Conservation (phyloP, 1,140 invertebrate genomes). For the Drosophila baimaii region DNA sequence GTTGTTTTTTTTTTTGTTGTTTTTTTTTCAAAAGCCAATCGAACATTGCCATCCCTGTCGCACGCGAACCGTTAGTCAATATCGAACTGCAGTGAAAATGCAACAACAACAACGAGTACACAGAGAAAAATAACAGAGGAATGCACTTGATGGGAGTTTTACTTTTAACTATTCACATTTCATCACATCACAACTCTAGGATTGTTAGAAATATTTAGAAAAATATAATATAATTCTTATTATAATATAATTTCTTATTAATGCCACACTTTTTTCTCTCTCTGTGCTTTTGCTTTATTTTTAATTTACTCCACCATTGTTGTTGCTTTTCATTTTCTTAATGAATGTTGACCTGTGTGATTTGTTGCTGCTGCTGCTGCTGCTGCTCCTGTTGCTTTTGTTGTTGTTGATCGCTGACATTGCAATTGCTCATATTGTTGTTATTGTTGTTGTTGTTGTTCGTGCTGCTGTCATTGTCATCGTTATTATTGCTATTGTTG, state of each 20-base stretch:
- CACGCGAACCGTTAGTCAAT: conserved; percentile 38
- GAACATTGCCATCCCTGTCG: conserved; percentile 21
- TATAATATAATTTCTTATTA: neutral
- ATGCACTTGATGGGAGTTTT: neutral
- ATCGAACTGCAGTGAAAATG: conserved; percentile 31
- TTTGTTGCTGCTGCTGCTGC: conserved; percentile 48
- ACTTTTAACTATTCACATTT: conserved; percentile 1
- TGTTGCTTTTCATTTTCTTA: conserved; percentile 32
- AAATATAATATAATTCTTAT: conserved; percentile 7
- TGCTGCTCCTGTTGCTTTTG: conserved; percentile 32
- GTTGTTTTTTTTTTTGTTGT: neutral
- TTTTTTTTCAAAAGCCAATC: conserved; percentile 10
- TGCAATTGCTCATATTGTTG: conserved; percentile 53
- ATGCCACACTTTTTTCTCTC: conserved; percentile 4
- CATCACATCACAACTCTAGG: neutral
- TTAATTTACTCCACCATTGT: conserved; percentile 24
- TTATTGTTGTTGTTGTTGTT: conserved; percentile 24
- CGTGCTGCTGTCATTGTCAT: conserved; percentile 5
- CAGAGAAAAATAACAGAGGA: conserved; percentile 20
- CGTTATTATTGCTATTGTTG: conserved; percentile 37
- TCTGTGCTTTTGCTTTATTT: conserved; percentile 24
- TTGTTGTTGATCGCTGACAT: conserved; percentile 45
- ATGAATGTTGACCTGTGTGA: conserved; percentile 57
- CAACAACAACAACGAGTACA: conserved; percentile 14
- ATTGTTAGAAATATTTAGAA: neutral